These are phyloP conservation scores for Cryptus armator DNA, from an alignment of 2,888 invertebrate genomes.

Conservation along the genomic window DNA sequence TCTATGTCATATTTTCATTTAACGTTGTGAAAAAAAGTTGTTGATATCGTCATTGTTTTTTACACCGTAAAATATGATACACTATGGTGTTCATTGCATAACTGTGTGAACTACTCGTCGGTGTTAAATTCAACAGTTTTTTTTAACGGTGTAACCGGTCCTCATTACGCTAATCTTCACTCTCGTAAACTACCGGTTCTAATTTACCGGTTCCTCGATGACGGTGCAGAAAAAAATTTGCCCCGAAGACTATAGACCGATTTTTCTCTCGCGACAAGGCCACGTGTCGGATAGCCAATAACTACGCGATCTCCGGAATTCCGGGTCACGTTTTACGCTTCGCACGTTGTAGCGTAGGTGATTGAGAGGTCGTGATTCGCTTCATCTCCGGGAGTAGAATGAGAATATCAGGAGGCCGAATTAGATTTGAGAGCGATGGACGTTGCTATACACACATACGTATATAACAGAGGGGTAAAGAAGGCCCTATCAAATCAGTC, in stretches of 20 bases:
- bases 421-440: constrained; percentile 48
- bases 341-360: constrained; percentile 1
- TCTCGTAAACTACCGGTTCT: not conserved
- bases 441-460: not conserved
- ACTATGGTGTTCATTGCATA: no score
- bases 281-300: constrained; percentile 35
- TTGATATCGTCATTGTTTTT: no score
- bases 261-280: constrained; percentile 14
- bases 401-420: constrained; percentile 39
- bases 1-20: no score
- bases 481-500: constrained; percentile 56
- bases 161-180: not conserved
- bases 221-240: not conserved
- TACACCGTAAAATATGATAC: no score
- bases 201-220: not conserved
- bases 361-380: constrained; percentile 52
- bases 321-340: constrained; percentile 58
- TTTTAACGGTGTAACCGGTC: not conserved
- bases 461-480: constrained; percentile 5
- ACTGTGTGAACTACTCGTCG: no score
- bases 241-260: not conserved
- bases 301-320: constrained; percentile 54
- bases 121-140: no score
- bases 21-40: no score
- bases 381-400: constrained; percentile 43